Base-by-base conservation (phyloP, 2,888 invertebrate species). In the Drosophila fungiperda region DNA sequence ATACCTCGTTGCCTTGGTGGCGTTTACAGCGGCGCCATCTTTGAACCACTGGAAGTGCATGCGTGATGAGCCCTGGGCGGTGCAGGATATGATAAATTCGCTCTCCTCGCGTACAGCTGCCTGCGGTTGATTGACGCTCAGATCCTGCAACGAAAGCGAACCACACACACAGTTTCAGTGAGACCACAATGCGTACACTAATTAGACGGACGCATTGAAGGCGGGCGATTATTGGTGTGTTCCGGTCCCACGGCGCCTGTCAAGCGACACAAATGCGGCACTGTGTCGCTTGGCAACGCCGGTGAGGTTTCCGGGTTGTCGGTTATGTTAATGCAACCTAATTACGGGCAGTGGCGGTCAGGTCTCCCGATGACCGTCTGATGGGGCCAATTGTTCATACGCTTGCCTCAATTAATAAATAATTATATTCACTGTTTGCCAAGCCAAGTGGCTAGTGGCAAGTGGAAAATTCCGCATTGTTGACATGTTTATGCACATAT, bases 41-140 rank as follows among this genome's bases (percentile, higher is more conserved):
- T 97, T 97, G 94, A 95, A 97, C 97, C 97, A 97, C 36, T 95
- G 95, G 92, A 97, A 97, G 64, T 94, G 94, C 90, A 96, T 96
- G 78, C 95, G 94, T 0, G 96, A 95, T 52, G 97, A 96, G 60
- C 97, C 97, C 90, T 96, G 95, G 29, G 97, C 96, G 79, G 95
- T 94, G 90, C 97, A 97, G 60, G 96, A 96, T 76, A 97, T 94
- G 83, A 96, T 95, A 88, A 97, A 96, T 92, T 96, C 96, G 59
- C 96, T 96, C 6, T 95, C 96, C 90, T 96, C 95, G 92, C 96
- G 95, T 71, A 94, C 94, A 57, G 93, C 92, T 60, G 92, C 92
- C 76, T 92, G 92, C 70, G 94, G 93, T 83, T 94, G 94, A 90
- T 94, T 94, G 79, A 94, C 93, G 71, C 93, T 93, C 66, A 95